Conservation (phyloP, 1,140 invertebrate species). For the Drosophila mayri region DNA sequence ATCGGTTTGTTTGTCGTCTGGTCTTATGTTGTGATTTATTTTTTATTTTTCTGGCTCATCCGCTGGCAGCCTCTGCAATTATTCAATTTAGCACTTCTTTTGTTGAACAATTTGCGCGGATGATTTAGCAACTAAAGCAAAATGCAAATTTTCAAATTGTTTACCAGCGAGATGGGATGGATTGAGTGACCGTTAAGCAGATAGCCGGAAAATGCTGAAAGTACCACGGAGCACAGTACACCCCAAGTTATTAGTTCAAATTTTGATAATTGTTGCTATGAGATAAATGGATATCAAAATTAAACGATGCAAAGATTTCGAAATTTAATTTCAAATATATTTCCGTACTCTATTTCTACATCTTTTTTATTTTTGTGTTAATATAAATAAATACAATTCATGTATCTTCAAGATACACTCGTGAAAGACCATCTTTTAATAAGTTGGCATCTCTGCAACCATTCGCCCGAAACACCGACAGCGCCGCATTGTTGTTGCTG, state of each 20-base stretch:
- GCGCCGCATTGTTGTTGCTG: constrained; percentile 51
- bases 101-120: constrained; percentile 30
- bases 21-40: constrained; percentile 6
- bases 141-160: constrained; percentile 48
- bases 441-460: neutral
- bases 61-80: constrained; percentile 4
- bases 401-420: neutral
- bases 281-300: neutral
- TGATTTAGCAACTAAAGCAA: constrained; percentile 21
- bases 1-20: constrained; percentile 23
- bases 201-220: neutral
- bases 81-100: constrained; percentile 34
- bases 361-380: neutral
- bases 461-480: constrained; percentile 43
- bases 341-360: neutral
- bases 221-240: neutral
- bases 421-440: neutral
- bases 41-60: constrained; percentile 3
- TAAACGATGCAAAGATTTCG: neutral
- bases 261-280: neutral
- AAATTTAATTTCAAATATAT: neutral
- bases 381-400: neutral
- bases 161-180: constrained; percentile 19
- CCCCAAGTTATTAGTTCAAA: neutral
- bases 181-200: constrained; percentile 7